Percentiles rank a stretch among this genome's conserved stretches.
These are phyloP conservation scores for Xenopus tropicalis DNA, from an alignment of 2,113 vertebrate genomes.

Conservation along the genomic window DNA sequence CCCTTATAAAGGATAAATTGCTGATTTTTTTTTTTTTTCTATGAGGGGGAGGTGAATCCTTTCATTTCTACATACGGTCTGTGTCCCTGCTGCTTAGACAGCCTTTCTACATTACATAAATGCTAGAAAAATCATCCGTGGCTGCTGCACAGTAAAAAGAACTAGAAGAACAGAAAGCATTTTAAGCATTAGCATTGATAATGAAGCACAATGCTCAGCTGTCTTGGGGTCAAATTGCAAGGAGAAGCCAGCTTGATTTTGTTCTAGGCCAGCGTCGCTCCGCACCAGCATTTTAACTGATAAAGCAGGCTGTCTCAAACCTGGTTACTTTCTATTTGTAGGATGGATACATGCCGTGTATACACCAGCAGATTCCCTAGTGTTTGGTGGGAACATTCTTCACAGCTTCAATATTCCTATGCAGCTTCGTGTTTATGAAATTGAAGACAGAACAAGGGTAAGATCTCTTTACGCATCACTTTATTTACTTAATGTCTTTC, in stretches of 20 bases:
- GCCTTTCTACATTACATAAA: conserved; percentile 7
- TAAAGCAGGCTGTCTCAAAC: background rate
- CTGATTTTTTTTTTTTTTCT: conserved; percentile 1
- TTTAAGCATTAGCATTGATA: background rate
- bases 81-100: conserved; percentile 43
- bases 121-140: conserved; percentile 8
- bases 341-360: conserved; percentile 98
- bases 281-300: background rate
- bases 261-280: background rate
- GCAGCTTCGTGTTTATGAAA: conserved; percentile 94
- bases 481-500: too few relatives aligned
- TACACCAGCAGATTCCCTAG: conserved; percentile 91
- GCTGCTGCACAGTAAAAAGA: background rate
- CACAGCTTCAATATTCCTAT: conserved; percentile 99
- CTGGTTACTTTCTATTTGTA: conserved; percentile 54
- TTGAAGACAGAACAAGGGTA: conserved; percentile 97
- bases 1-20: conserved; percentile 41
- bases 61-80: conserved; percentile 42
- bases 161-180: background rate
- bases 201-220: conserved; percentile 13
- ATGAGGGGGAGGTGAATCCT: conserved; percentile 32
- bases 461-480: conserved; percentile 42
- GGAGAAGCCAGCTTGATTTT: conserved; percentile 7
- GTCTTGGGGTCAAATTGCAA: background rate
- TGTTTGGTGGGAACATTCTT: conserved; percentile 96